phyloP scores from a whole-genome alignment of 2,797 vertebrate genomes.

The Bothrops alternatus region DNA sequence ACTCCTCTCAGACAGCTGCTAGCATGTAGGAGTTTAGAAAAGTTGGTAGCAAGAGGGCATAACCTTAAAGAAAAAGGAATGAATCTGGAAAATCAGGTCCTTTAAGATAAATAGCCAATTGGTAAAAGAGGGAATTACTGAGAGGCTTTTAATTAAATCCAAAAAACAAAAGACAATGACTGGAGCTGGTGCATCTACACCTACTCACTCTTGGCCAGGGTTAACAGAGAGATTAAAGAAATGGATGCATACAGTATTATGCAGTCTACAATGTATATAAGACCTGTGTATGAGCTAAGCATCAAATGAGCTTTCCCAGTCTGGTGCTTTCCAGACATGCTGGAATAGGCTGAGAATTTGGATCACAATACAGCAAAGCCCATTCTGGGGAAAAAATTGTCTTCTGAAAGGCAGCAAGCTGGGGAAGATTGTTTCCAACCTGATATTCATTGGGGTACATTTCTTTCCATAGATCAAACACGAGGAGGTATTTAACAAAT shows the following conservation, averaged over 20 bases:
- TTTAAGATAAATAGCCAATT: slow-evolving; percentile 3
- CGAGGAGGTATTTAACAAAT: not conserved
- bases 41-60: not conserved
- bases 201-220: not conserved
- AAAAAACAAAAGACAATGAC: not conserved
- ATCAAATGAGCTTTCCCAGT: not conserved
- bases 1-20: not conserved
- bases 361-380: not conserved
- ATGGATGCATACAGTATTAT: not conserved
- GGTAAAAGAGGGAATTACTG: not conserved
- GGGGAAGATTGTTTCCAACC: not conserved
- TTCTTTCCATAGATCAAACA: not conserved
- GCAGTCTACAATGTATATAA: not conserved
- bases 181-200: not conserved
- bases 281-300: not conserved
- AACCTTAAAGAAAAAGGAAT: not conserved
- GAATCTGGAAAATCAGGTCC: not conserved
- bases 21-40: not conserved
- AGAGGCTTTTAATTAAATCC: not conserved
- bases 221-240: not conserved
- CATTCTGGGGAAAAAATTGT: not conserved
- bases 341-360: not conserved
- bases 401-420: not conserved
- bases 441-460: not conserved
- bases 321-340: not conserved